These are phyloP conservation scores for Gymnoscopelus braueri DNA, from an alignment of 2,797 vertebrate species.

Conservation along the genomic window DNA sequence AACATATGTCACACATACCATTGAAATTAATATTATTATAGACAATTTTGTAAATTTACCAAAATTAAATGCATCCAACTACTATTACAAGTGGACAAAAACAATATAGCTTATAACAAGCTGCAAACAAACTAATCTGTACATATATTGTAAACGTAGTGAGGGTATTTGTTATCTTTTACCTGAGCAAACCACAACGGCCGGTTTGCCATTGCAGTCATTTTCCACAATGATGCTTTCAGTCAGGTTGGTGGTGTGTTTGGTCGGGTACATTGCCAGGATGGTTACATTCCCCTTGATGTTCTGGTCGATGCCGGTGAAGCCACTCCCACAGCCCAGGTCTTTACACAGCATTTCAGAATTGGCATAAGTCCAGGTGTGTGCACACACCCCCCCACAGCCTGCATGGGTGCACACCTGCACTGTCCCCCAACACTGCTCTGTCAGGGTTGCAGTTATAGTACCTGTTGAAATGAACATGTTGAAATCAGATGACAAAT, in stretches of 20 bases:
- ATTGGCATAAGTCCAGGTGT: slow-evolving; percentile 6
- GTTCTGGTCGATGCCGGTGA: accelerated
- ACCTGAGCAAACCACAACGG: slow-evolving; percentile 72
- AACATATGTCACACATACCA: too few species aligned
- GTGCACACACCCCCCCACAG: slow-evolving; percentile 41
- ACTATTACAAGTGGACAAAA: too few species aligned
- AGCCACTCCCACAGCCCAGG: slow-evolving; percentile 34
- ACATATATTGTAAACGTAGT: too few species aligned
- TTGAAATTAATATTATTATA: too few species aligned
- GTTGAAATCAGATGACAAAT: too few species aligned
- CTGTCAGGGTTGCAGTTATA: too few species aligned
- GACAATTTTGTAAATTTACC: too few species aligned
- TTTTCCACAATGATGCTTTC: slow-evolving; percentile 47
- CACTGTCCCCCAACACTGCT: slow-evolving; percentile 65
- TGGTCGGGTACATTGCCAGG: slow-evolving; percentile 37
- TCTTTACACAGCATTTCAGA: slow-evolving; percentile 51
- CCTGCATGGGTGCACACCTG: accelerated
- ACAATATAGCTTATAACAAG: too few species aligned
- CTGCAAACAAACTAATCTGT: too few species aligned
- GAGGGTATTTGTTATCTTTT: not conserved
- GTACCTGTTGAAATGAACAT: too few species aligned
- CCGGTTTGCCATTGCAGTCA: not conserved
- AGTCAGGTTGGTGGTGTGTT: accelerated
- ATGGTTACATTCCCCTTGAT: accelerated
- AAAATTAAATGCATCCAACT: too few species aligned